Conservation (phyloP, 2,113 vertebrate genomes). For the Kryptolebias marmoratus region DNA sequence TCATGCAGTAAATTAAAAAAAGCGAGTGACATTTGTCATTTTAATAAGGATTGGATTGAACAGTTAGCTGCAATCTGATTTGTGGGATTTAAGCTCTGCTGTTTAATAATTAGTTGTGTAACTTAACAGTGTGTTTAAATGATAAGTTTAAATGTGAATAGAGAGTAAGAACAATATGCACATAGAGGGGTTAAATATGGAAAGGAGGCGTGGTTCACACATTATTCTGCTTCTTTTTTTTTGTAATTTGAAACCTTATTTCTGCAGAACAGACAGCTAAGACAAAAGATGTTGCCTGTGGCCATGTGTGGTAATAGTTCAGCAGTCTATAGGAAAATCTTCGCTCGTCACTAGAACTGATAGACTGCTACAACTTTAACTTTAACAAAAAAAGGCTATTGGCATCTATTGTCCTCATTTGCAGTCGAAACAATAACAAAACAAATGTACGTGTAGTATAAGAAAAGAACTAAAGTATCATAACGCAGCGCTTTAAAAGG, state of each 20-base stretch:
- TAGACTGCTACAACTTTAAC: neutral
- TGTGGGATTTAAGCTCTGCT: neutral
- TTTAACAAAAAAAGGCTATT: neutral
- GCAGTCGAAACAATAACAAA: conserved; percentile 18
- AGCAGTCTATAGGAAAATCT: neutral
- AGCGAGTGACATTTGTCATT: too few species aligned
- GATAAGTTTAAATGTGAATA: conserved; percentile 1
- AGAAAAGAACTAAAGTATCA: conserved; percentile 11
- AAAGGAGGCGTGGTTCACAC: conserved; percentile 65
- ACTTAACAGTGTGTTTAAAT: too few species aligned
- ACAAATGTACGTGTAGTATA: conserved; percentile 10
- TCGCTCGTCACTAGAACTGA: neutral
- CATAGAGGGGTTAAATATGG: conserved; percentile 64
- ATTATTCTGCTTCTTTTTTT: conserved; percentile 30
- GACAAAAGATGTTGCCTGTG: conserved; percentile 50
- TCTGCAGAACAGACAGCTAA: conserved; percentile 37
- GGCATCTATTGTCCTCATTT: conserved; percentile 32
- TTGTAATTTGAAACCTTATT: conserved; percentile 69
- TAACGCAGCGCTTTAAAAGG: conserved; percentile 69
- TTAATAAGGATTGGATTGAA: too few species aligned
- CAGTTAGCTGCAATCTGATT: too few species aligned
- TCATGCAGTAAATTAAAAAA: too few species aligned
- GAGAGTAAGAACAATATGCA: conserved; percentile 15
- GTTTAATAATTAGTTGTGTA: neutral
- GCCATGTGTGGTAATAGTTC: conserved; percentile 14